A percentile compares a stretch with the other conserved stretches of the same genome.
phyloP scores from a whole-genome alignment of 2,797 vertebrate species.

The Pachyuromys duprasi region DNA sequence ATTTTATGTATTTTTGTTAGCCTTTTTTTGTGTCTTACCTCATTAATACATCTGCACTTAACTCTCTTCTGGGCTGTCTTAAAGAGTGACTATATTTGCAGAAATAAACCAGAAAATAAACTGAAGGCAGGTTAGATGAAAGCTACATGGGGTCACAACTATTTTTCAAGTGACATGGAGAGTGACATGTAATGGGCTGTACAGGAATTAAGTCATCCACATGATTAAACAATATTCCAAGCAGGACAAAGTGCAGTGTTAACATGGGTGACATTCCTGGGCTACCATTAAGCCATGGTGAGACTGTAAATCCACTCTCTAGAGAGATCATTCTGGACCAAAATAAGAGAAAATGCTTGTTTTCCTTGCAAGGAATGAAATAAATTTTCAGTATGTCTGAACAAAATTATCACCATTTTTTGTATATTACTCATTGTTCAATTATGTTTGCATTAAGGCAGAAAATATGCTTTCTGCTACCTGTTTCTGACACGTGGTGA shows the following conservation, averaged over 20 bases:
- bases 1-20: no score
- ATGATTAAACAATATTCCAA: not conserved
- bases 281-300: not conserved
- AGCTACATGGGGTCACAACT: not conserved
- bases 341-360: not conserved
- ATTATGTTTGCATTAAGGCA: not conserved
- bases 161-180: not conserved
- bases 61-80: rapidly evolving
- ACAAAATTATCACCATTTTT: not conserved
- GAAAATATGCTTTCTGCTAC: not conserved
- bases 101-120: not conserved
- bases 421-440: not conserved
- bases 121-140: not conserved
- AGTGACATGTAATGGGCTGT: not conserved
- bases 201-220: not conserved
- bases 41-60: not conserved
- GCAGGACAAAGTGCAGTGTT: not conserved
- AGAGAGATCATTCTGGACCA: not conserved
- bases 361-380: not conserved
- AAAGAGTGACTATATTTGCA: not conserved
- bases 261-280: no score
- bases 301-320: not conserved
- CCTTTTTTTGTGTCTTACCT: not conserved
- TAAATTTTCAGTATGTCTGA: not conserved
- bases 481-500: not conserved